Evolutionary conservation across 2,888 invertebrate species (phyloP).

Genomic region (Parnassius apollo): DNA sequence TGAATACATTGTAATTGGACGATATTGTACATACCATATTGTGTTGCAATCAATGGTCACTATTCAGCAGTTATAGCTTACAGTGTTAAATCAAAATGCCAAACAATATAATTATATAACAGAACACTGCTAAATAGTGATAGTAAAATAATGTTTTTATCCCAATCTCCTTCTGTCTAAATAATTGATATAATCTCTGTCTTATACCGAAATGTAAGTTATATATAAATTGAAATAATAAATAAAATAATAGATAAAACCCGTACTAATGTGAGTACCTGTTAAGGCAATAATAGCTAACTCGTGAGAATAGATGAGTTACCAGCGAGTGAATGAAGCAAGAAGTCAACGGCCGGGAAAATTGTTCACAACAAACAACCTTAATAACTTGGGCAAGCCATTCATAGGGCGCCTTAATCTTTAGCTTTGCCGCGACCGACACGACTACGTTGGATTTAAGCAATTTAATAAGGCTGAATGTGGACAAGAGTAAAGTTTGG

Average conservation of each 20-base stretch:
- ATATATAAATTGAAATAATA: neutral
- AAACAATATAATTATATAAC: no score
- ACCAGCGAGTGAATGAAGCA: constrained; percentile 56
- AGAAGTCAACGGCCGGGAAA: constrained; percentile 64
- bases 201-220: no score
- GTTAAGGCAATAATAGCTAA: constrained; percentile 33
- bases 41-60: no score
- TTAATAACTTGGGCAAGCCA: constrained; percentile 59
- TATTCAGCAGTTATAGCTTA: no score
- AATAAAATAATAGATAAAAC: neutral
- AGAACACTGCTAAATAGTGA: no score
- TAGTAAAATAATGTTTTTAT: no score
- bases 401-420: constrained; percentile 57
- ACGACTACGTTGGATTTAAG: constrained; percentile 34
- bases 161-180: no score
- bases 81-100: no score
- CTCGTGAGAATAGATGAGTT: constrained; percentile 43
- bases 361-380: constrained; percentile 61
- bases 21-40: no score
- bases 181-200: no score
- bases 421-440: constrained; percentile 32
- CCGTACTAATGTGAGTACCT: constrained; percentile 11
- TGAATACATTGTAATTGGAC: no score
- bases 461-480: constrained; percentile 35
- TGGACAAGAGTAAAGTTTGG: constrained; percentile 54